Percentiles rank a stretch among this genome's conserved stretches.
Conservation (phyloP, 2,797 vertebrate species). For the Syndactyla subalaris region DNA sequence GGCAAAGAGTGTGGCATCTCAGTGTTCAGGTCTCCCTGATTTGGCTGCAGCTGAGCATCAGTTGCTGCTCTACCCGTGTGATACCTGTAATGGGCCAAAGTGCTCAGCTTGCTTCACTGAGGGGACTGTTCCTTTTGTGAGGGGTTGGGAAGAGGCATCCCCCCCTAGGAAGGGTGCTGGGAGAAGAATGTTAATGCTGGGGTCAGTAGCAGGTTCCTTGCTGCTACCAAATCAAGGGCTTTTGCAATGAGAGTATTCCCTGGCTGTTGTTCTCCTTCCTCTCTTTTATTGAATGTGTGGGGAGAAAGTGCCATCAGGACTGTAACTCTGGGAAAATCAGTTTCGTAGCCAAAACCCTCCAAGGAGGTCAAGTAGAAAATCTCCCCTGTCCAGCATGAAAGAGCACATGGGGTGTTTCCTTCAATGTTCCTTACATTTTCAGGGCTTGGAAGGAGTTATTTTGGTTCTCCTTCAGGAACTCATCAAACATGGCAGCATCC, state of each 20-base stretch:
- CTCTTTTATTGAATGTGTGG: background rate
- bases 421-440: conserved; percentile 76
- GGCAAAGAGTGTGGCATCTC: background rate
- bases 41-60: background rate
- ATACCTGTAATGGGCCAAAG: background rate
- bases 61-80: background rate
- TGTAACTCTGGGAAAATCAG: background rate
- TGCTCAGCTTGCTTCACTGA: background rate
- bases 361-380: background rate
- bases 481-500: conserved; percentile 81
- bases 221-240: background rate
- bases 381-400: background rate
- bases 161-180: background rate
- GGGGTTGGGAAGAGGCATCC: background rate
- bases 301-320: background rate
- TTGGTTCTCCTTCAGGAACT: conserved; percentile 87
- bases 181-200: background rate
- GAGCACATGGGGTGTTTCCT: background rate
- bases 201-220: background rate
- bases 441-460: conserved; percentile 84
- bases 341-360: background rate
- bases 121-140: background rate
- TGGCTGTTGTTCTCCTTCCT: background rate
- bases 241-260: background rate
- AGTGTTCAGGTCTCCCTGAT: background rate